A percentile compares a stretch with the other conserved stretches of the same genome.
Conservation (phyloP, 2,888 invertebrate species). For the Hirtodrosophila confusa region DNA sequence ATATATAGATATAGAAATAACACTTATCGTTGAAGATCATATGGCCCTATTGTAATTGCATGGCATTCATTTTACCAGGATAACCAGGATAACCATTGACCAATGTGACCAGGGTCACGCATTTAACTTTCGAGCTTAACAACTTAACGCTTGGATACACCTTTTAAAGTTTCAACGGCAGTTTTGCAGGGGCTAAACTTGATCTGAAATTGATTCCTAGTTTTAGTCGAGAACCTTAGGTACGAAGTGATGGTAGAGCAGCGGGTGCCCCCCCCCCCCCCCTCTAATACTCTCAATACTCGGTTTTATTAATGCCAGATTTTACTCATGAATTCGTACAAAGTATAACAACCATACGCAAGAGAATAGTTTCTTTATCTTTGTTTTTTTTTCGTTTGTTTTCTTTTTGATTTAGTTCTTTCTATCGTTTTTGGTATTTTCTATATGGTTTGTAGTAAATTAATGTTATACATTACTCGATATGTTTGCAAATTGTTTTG, state of each 20-base stretch:
- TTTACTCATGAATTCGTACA: conserved; percentile 6
- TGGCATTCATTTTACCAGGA: too few species aligned
- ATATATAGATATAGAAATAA: conserved; percentile 6
- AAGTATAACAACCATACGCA: conserved; percentile 18
- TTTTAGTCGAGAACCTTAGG: conserved; percentile 1
- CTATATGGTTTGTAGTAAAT: conserved; percentile 71
- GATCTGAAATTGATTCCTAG: conserved; percentile 18
- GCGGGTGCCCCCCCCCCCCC: not conserved
- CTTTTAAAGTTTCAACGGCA: not conserved
- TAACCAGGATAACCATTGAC: too few species aligned
- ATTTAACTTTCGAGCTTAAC: too few species aligned
- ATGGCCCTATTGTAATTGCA: conserved; percentile 1
- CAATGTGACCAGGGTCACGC: not conserved
- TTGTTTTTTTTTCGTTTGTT: conserved; percentile 10
- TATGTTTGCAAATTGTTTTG: conserved; percentile 81
- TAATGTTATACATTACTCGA: conserved; percentile 83
- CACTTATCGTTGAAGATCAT: conserved; percentile 10
- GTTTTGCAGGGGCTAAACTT: conserved; percentile 12
- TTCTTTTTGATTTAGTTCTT: conserved; percentile 16
- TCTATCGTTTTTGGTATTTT: conserved; percentile 34
- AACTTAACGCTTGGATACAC: conserved; percentile 19
- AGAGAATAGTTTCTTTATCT: conserved; percentile 4
- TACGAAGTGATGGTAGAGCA: conserved; percentile 9
- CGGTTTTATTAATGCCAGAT: not conserved
- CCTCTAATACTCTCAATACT: conserved; percentile 10